These are phyloP conservation scores for Dusona sp. DNA, from an alignment of 2,888 invertebrate species.

Conservation along the genomic window DNA sequence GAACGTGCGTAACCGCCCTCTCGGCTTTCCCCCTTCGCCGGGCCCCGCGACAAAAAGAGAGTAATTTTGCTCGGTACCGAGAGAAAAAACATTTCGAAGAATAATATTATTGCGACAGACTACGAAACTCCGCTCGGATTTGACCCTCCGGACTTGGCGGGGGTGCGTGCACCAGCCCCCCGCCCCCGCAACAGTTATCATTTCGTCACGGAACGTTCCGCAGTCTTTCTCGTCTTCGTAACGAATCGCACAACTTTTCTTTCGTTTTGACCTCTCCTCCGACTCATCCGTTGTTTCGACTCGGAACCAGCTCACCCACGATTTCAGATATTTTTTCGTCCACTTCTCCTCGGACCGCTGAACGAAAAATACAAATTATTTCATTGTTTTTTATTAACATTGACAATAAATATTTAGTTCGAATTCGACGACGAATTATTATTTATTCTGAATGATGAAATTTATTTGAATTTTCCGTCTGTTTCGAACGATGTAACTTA, in stretches of 20 bases:
- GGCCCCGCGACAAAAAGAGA: slow-evolving; percentile 35
- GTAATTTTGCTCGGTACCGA: slow-evolving; percentile 30
- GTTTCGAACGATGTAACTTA: neutral
- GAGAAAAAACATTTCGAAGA: neutral
- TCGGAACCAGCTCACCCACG: neutral
- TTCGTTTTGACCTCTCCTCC: neutral
- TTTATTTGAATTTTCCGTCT: too few species aligned
- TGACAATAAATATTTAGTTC: too few species aligned
- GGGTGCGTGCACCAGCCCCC: slow-evolving; percentile 59
- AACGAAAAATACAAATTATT: too few species aligned
- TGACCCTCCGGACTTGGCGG: slow-evolving; percentile 47
- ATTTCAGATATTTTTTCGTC: too few species aligned
- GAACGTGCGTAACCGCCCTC: slow-evolving; percentile 75
- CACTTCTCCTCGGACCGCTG: too few species aligned
- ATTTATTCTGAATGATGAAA: too few species aligned
- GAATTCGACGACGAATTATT: too few species aligned
- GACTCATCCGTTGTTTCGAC: neutral
- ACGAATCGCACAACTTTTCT: slow-evolving; percentile 55
- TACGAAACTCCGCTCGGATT: slow-evolving; percentile 30
- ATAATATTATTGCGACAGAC: slow-evolving; percentile 50
- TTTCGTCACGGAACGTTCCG: slow-evolving; percentile 68
- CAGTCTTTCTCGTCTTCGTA: slow-evolving; percentile 59
- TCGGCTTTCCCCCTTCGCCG: slow-evolving; percentile 22
- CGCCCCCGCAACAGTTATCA: slow-evolving; percentile 54
- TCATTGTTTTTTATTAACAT: too few species aligned